A percentile compares a stretch with the other conserved stretches of the same genome.
phyloP scores from a whole-genome alignment of 1,140 invertebrate species.

The Pseudachorutes palmiensis region DNA sequence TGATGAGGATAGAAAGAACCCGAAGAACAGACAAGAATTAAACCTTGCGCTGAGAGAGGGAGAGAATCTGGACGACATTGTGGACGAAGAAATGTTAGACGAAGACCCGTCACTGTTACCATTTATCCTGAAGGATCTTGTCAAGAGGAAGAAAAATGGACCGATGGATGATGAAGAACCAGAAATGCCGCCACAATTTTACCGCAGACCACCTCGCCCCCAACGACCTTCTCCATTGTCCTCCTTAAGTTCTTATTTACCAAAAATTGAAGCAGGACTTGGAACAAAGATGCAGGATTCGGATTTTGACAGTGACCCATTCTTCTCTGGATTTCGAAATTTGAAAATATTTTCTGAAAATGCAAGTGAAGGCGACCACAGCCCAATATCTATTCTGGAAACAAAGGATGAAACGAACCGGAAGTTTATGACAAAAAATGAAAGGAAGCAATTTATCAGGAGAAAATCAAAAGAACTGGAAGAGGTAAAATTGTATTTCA shows the following conservation, averaged over 20 bases:
- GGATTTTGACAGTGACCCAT: conserved; percentile 30
- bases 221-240: conserved; percentile 1
- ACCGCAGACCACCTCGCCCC: background rate
- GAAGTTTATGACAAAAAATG: background rate
- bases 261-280: conserved; percentile 16
- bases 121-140: conserved; percentile 22
- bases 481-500: background rate
- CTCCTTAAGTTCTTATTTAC: conserved; percentile 7
- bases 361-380: background rate
- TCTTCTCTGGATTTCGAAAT: conserved; percentile 30
- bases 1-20: conserved; percentile 10
- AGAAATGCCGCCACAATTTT: background rate
- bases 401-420: conserved; percentile 8
- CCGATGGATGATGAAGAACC: background rate
- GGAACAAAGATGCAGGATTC: conserved; percentile 12
- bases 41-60: conserved; percentile 18
- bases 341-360: conserved; percentile 1
- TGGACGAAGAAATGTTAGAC: conserved; percentile 25
- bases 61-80: conserved; percentile 23
- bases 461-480: conserved; percentile 19
- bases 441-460: conserved; percentile 1
- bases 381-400: background rate
- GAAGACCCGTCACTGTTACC: conserved; percentile 22
- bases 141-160: background rate
- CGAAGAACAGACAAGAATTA: background rate